phyloP scores from a whole-genome alignment of 1,140 invertebrate genomes.

The Manduca sexta region DNA sequence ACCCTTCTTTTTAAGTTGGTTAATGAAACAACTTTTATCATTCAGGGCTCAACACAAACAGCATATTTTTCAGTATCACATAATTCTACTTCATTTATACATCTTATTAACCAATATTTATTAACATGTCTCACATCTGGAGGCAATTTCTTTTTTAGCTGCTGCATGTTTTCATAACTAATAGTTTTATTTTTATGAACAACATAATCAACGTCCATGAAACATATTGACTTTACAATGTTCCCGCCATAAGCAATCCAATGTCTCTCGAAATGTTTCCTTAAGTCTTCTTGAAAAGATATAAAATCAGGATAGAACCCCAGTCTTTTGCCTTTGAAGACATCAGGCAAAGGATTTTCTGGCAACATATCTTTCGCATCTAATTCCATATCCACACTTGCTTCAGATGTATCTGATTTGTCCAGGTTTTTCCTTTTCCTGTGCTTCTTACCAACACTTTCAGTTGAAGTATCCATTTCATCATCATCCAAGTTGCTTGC shows the following conservation, averaged over 20 bases:
- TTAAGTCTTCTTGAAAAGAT: conserved; percentile 46
- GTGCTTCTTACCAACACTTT: conserved; percentile 1
- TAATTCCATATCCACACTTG: conserved; percentile 15
- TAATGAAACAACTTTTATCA: too few relatives aligned
- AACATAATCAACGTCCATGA: conserved; percentile 63
- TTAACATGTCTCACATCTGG: conserved; percentile 65
- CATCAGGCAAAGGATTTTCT: conserved; percentile 55
- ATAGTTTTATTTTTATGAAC: conserved; percentile 63
- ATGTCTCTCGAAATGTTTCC: conserved; percentile 60
- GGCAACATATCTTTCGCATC: conserved; percentile 24
- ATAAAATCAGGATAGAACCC: conserved; percentile 64
- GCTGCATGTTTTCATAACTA: conserved; percentile 45
- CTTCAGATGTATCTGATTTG: not conserved
- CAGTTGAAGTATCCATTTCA: conserved; percentile 5
- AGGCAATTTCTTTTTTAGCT: conserved; percentile 45
- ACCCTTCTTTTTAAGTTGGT: too few relatives aligned
- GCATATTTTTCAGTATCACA: conserved; percentile 61
- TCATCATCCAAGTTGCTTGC: conserved; percentile 1
- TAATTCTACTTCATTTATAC: conserved; percentile 59
- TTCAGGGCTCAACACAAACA: conserved; percentile 46
- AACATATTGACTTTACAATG: conserved; percentile 52
- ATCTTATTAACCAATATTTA: conserved; percentile 70
- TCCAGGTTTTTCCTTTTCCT: not conserved
- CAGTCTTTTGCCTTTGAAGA: conserved; percentile 48
- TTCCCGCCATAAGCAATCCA: conserved; percentile 73